A percentile compares a stretch with the other conserved stretches of the same genome.
These are phyloP conservation scores for Antennarius maculatus DNA, from an alignment of 2,797 vertebrate species.

Conservation along the genomic window DNA sequence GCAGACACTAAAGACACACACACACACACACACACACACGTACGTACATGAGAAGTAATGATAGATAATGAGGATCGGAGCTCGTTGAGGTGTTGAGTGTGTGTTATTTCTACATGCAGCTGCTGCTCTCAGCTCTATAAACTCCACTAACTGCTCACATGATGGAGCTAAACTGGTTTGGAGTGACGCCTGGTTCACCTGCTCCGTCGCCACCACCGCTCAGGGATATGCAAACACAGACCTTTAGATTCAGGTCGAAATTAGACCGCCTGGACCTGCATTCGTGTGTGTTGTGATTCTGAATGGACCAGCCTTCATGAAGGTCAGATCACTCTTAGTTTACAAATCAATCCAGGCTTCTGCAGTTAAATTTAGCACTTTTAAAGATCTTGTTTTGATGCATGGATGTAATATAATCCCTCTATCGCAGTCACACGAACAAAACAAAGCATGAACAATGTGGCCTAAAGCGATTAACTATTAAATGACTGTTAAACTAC, in stretches of 20 bases:
- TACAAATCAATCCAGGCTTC: background rate
- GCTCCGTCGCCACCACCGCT: background rate
- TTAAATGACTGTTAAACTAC: background rate
- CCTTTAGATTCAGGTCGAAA: slow-evolving; percentile 50
- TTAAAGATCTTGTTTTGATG: background rate
- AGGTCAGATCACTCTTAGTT: background rate
- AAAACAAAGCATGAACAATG: background rate
- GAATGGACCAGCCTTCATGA: background rate
- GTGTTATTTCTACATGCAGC: background rate
- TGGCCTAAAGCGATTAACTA: no score
- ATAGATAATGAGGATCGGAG: slow-evolving; percentile 8
- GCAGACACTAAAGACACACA: slow-evolving; percentile 5
- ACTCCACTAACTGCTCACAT: background rate
- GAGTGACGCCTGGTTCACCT: slow-evolving; percentile 24
- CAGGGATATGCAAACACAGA: slow-evolving; percentile 49
- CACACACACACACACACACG: slow-evolving; percentile 8
- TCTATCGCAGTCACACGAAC: background rate
- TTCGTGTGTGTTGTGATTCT: slow-evolving; percentile 14
- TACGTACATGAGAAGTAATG: slow-evolving; percentile 16
- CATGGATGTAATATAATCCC: background rate
- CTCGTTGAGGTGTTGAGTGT: slow-evolving; percentile 7
- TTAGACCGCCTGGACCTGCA: slow-evolving; percentile 16
- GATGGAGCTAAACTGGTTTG: slow-evolving; percentile 6
- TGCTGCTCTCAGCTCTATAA: background rate
- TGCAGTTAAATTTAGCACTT: background rate